phyloP scores from a whole-genome alignment of 2,797 vertebrate genomes.

The Cossypha caffra region DNA sequence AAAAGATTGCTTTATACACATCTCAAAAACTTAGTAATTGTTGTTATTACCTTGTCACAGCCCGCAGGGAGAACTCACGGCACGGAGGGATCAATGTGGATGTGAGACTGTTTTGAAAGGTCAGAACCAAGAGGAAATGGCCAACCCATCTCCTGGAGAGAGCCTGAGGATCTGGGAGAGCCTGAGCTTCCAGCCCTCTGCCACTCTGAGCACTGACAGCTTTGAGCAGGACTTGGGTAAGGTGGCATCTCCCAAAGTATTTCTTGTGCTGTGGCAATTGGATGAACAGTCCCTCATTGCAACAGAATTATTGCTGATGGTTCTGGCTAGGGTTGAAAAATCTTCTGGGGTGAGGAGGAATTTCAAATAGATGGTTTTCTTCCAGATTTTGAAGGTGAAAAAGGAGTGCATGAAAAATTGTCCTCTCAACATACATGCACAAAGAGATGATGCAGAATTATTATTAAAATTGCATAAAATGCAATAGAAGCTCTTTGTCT shows the following conservation, averaged over 20 bases:
- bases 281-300: not conserved
- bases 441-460: not conserved
- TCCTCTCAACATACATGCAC: not conserved
- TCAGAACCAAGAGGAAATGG: not conserved
- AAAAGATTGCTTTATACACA: not conserved
- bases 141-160: not conserved
- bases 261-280: not conserved
- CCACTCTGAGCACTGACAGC: not conserved
- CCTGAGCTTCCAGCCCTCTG: not conserved
- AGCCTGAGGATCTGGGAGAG: not conserved
- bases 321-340: not conserved
- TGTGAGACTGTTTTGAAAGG: not conserved
- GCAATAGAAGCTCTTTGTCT: not conserved
- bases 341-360: not conserved
- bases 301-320: not conserved
- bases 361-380: not conserved
- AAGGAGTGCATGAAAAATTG: not conserved
- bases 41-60: conserved; percentile 16
- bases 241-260: not conserved
- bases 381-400: not conserved
- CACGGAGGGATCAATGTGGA: not conserved
- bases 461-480: not conserved
- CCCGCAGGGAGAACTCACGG: not conserved
- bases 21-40: not conserved
- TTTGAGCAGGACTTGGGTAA: conserved; percentile 1